Evolutionary conservation across 30 jellyfish, hydroid and myxozoan genomes (phyloP).

Genomic region (Cassiopea andromeda): DNA sequence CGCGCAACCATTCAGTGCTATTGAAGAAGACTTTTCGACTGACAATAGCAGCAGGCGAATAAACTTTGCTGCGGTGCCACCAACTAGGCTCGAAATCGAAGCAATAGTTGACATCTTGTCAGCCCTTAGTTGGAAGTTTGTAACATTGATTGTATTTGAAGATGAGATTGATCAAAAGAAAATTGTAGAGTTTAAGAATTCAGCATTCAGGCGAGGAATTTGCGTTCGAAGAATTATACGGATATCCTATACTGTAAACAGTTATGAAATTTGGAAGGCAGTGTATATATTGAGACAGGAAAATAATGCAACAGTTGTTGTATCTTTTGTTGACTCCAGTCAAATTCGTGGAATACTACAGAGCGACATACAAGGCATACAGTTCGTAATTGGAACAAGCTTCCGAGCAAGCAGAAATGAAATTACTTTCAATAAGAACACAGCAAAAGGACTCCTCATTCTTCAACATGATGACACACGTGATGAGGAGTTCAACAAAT

Average conservation of each 20-base stretch:
- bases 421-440: not conserved
- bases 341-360: conserved; percentile 51
- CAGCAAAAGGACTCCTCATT: conserved; percentile 10
- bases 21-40: not conserved
- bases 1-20: not conserved
- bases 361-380: conserved; percentile 13
- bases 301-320: conserved; percentile 31
- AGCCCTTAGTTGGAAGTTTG: conserved; percentile 65
- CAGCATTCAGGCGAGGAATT: conserved; percentile 23
- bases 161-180: conserved; percentile 58
- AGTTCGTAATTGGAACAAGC: conserved; percentile 25
- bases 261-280: not conserved
- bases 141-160: conserved; percentile 50
- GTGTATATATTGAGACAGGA: conserved; percentile 10
- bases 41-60: not conserved
- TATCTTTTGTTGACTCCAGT: conserved; percentile 41
- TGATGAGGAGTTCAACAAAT: conserved; percentile 2
- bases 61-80: conserved; percentile 65
- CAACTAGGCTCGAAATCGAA: conserved; percentile 35
- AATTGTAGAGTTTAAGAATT: conserved; percentile 8
- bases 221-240: conserved; percentile 28
- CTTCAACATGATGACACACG: conserved; percentile 24
- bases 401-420: conserved; percentile 19
- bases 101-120: conserved; percentile 52
- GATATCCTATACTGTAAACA: conserved; percentile 28